Conservation (phyloP, 2,888 invertebrate species). For the Sympetrum striolatum region DNA sequence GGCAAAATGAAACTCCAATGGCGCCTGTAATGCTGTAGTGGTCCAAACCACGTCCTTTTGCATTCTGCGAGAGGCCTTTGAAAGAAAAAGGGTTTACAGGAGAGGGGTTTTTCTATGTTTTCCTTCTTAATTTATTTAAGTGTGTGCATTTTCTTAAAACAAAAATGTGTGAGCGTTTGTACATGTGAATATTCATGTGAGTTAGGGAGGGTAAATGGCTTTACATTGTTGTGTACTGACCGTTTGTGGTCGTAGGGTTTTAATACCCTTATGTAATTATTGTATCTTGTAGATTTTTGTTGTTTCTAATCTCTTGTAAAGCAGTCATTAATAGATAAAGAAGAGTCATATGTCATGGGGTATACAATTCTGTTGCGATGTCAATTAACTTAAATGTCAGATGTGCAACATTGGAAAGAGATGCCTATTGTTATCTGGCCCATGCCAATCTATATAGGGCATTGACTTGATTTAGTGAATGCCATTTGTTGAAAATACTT, state of each 20-base stretch:
- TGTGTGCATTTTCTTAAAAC: slow-evolving; percentile 31
- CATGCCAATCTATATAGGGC: neutral
- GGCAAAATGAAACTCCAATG: neutral
- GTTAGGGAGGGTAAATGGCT: slow-evolving; percentile 15
- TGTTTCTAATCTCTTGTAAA: slow-evolving; percentile 41
- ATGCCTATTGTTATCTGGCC: slow-evolving; percentile 11
- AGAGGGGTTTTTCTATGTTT: slow-evolving; percentile 35
- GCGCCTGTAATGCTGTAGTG: neutral
- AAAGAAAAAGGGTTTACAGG: slow-evolving; percentile 35
- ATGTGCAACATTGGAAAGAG: neutral
- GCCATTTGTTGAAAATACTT: neutral
- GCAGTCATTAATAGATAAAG: slow-evolving; percentile 35
- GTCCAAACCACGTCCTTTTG: neutral
- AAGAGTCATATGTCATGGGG: slow-evolving; percentile 34
- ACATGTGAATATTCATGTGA: neutral
- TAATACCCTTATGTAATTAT: slow-evolving; percentile 22
- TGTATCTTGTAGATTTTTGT: slow-evolving; percentile 38
- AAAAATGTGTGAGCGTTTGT: neutral
- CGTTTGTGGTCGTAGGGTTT: slow-evolving; percentile 19
- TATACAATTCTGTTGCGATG: slow-evolving; percentile 29
- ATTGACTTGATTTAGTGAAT: slow-evolving; percentile 10
- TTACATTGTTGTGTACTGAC: slow-evolving; percentile 4
- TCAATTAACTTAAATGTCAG: slow-evolving; percentile 27
- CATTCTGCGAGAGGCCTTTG: neutral
- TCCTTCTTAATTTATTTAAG: slow-evolving; percentile 42